Percentiles rank a stretch among this genome's conserved stretches.
Evolutionary conservation across 2,797 vertebrate genomes (phyloP).

Genomic region (Babyrousa celebensis): DNA sequence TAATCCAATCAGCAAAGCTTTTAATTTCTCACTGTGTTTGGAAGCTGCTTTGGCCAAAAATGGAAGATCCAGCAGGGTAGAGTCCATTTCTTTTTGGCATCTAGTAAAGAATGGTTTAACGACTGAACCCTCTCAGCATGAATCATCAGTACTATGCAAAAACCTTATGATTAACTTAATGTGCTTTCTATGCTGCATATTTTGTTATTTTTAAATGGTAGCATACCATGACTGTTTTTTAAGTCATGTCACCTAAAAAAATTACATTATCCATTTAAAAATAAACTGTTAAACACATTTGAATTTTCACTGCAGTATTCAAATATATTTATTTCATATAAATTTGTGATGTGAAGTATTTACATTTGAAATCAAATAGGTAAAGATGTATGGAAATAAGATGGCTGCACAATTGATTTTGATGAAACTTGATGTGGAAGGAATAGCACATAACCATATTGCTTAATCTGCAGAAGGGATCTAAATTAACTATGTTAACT

Average conservation of each 20-base stretch:
- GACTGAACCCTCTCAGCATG: conserved; percentile 74
- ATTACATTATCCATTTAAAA: conserved; percentile 81
- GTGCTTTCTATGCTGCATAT: conserved; percentile 63
- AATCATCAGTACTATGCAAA: conserved; percentile 85
- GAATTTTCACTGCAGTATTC: conserved; percentile 86
- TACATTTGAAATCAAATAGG: conserved; percentile 86
- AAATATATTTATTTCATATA: conserved; percentile 88
- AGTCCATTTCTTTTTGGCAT: conserved; percentile 70
- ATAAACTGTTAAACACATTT: conserved; percentile 86
- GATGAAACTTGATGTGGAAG: conserved; percentile 31
- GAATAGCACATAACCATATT: not conserved
- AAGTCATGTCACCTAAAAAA: conserved; percentile 83
- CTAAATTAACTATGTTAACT: not conserved
- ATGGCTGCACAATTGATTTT: conserved; percentile 65
- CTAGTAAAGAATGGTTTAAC: conserved; percentile 77
- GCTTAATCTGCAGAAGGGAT: conserved; percentile 14
- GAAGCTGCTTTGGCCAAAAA: not conserved
- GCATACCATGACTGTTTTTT: conserved; percentile 77
- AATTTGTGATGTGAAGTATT: conserved; percentile 85
- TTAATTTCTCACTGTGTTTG: conserved; percentile 77
- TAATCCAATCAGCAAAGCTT: conserved; percentile 71
- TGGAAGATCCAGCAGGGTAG: conserved; percentile 50
- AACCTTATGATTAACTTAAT: conserved; percentile 85
- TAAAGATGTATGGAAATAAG: conserved; percentile 75
- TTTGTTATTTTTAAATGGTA: conserved; percentile 84